phyloP scores from a whole-genome alignment of 2,888 invertebrate species.

The Matsumyia berberina region DNA sequence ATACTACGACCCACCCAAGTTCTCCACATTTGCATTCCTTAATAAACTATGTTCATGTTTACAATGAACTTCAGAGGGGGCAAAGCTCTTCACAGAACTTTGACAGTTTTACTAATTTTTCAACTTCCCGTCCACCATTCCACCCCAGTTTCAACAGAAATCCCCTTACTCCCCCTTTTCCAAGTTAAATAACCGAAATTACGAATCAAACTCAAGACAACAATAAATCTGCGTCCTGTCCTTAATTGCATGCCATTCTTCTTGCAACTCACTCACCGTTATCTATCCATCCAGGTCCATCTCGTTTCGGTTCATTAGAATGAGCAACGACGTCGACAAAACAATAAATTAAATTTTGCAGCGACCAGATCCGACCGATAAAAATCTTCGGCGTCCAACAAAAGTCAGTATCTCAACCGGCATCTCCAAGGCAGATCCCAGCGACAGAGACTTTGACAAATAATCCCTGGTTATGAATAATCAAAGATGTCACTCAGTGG shows the following conservation, averaged over 20 bases:
- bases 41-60: slow-evolving; percentile 34
- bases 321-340: slow-evolving; percentile 44
- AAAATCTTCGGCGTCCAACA: slow-evolving; percentile 43
- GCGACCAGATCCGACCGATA: slow-evolving; percentile 45
- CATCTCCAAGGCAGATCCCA: slow-evolving; percentile 29
- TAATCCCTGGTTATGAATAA: slow-evolving; percentile 70
- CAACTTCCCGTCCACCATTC: slow-evolving; percentile 3
- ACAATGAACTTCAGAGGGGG: slow-evolving; percentile 6
- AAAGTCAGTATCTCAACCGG: slow-evolving; percentile 30
- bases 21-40: slow-evolving; percentile 41
- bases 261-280: slow-evolving; percentile 23
- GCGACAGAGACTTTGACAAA: slow-evolving; percentile 61
- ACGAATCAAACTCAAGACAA: slow-evolving; percentile 61
- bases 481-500: slow-evolving; percentile 63
- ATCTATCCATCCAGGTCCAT: slow-evolving; percentile 46
- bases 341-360: slow-evolving; percentile 62
- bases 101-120: slow-evolving; percentile 51
- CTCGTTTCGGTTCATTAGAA: slow-evolving; percentile 52
- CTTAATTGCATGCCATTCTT: slow-evolving; percentile 69
- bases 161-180: slow-evolving; percentile 36
- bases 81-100: slow-evolving; percentile 43
- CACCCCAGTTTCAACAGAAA: slow-evolving; percentile 7
- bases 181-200: slow-evolving; percentile 47
- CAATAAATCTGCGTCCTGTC: slow-evolving; percentile 64
- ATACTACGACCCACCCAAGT: too few species aligned